These are phyloP conservation scores for Congeria kusceri DNA, from an alignment of 2,888 invertebrate genomes.

Conservation along the genomic window DNA sequence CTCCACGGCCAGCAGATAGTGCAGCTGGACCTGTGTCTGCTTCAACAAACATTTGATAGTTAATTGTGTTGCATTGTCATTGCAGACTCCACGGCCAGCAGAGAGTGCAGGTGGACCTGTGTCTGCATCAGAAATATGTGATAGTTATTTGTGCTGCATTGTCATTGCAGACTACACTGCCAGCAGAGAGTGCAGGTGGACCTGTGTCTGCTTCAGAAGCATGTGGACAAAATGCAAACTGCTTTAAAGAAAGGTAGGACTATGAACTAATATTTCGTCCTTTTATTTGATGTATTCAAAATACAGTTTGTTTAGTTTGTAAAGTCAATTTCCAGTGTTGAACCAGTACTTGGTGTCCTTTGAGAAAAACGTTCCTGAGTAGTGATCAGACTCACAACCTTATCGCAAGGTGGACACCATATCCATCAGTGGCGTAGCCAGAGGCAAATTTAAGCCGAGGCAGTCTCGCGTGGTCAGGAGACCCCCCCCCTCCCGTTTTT, in stretches of 20 bases:
- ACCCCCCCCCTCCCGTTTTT: too few species aligned
- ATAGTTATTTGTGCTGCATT: neutral
- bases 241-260: constrained; percentile 52
- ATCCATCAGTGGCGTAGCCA: too few species aligned
- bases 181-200: constrained; percentile 42
- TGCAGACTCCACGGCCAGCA: constrained; percentile 60
- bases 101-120: constrained; percentile 25
- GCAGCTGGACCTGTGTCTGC: constrained; percentile 15
- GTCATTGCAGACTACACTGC: constrained; percentile 53
- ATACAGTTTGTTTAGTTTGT: too few species aligned
- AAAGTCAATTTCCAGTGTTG: too few species aligned
- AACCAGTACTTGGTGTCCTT: too few species aligned
- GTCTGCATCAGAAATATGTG: constrained; percentile 35
- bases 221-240: constrained; percentile 37
- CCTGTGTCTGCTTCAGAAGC: constrained; percentile 30
- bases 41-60: neutral
- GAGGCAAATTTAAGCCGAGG: too few species aligned
- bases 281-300: too few species aligned
- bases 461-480: too few species aligned
- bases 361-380: too few species aligned
- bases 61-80: neutral
- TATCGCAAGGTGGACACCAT: too few species aligned
- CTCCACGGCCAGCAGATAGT: constrained; percentile 50
- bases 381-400: too few species aligned
- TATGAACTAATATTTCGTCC: too few species aligned